Conservation (phyloP, 2,888 invertebrate genomes). For the Latrodectus elegans region DNA sequence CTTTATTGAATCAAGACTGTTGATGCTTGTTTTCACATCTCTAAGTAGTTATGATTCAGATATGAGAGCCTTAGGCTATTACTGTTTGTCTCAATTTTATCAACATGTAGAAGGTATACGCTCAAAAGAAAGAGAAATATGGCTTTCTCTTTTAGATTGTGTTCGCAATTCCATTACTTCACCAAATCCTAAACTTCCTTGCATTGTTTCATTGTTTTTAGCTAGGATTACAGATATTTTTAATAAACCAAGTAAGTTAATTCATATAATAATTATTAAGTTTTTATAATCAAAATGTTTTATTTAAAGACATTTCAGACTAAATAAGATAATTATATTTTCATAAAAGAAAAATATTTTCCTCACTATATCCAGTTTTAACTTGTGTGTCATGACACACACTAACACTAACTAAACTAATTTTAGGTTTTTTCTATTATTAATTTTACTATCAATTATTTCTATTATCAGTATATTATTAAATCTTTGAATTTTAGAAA, state of each 20-base stretch:
- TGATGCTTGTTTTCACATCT: constrained; percentile 83
- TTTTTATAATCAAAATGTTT: too few species aligned
- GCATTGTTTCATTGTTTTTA: constrained; percentile 82
- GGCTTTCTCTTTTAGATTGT: constrained; percentile 82
- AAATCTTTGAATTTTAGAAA: too few species aligned
- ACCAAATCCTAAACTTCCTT: constrained; percentile 78
- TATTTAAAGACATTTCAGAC: too few species aligned
- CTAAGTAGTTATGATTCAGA: constrained; percentile 82
- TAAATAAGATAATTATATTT: neutral
- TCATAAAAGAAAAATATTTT: neutral
- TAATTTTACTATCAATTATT: too few species aligned
- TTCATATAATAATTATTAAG: neutral
- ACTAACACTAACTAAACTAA: too few species aligned
- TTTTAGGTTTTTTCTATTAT: too few species aligned
- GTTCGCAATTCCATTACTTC: constrained; percentile 80
- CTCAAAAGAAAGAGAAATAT: constrained; percentile 80
- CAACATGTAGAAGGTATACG: constrained; percentile 81
- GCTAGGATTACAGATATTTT: constrained; percentile 83
- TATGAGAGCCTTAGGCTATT: constrained; percentile 84
- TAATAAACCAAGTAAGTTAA: constrained; percentile 79
- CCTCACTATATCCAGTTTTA: neutral
- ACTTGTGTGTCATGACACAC: neutral
- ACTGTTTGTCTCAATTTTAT: constrained; percentile 84
- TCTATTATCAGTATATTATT: too few species aligned
- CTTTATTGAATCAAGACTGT: constrained; percentile 82